phyloP scores from a whole-genome alignment of 2,888 invertebrate genomes.

The Agrenia bidenticulata region DNA sequence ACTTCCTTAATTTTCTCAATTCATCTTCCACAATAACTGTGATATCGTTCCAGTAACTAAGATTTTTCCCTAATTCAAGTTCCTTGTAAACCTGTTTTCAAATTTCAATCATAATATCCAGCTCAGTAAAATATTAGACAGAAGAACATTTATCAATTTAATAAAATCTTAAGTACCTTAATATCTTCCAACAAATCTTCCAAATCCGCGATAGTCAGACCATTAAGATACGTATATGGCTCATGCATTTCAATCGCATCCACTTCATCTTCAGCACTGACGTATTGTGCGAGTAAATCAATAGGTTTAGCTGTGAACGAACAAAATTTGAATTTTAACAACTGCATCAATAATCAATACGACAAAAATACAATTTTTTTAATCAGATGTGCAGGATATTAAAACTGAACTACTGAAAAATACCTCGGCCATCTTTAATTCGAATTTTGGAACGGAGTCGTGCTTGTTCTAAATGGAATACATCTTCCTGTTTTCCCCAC shows the following conservation, averaged over 20 bases:
- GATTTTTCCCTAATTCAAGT: conserved; percentile 82
- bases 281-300: conserved; percentile 93
- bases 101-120: conserved; percentile 20
- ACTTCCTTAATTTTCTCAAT: conserved; percentile 77
- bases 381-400: neutral
- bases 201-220: conserved; percentile 82
- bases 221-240: conserved; percentile 92
- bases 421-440: conserved; percentile 87
- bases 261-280: conserved; percentile 83
- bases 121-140: conserved; percentile 1
- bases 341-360: neutral
- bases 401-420: neutral
- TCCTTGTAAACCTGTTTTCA: conserved; percentile 79
- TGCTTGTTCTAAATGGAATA: conserved; percentile 96
- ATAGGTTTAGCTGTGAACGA: conserved; percentile 83
- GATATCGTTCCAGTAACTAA: conserved; percentile 94
- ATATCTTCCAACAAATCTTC: conserved; percentile 97
- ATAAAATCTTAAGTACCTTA: conserved; percentile 61
- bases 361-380: neutral
- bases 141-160: neutral
- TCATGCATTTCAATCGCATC: conserved; percentile 97
- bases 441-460: conserved; percentile 88
- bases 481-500: conserved; percentile 95
- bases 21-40: conserved; percentile 93
- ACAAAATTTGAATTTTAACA: conserved; percentile 16